Evolutionary conservation across 2,888 invertebrate genomes (phyloP).

Genomic region (Eledona agricola): DNA sequence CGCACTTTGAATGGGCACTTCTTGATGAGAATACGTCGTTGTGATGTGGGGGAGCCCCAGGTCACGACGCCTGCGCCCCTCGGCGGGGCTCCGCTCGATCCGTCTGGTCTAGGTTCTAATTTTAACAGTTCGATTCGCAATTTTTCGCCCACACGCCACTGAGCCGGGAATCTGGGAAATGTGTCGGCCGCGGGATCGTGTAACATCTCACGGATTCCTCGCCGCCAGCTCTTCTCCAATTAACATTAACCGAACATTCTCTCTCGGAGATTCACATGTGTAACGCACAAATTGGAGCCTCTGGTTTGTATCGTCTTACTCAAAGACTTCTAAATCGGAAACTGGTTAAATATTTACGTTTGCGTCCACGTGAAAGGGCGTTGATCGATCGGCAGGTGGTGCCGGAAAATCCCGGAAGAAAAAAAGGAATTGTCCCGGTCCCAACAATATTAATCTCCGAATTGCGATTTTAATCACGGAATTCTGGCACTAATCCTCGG

Average conservation of each 20-base stretch:
- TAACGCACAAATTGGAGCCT: slow-evolving; percentile 6
- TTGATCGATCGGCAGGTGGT: no score
- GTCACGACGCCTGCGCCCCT: slow-evolving; percentile 23
- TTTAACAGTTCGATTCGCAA: slow-evolving; percentile 22
- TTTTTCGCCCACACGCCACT: slow-evolving; percentile 9
- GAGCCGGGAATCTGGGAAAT: slow-evolving; percentile 13
- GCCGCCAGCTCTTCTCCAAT: slow-evolving; percentile 7
- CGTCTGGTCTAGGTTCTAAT: slow-evolving; percentile 20
- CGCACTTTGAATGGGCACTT: slow-evolving; percentile 27
- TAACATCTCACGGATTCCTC: slow-evolving; percentile 16
- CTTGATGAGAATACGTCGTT: slow-evolving; percentile 27
- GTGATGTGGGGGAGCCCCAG: slow-evolving; percentile 16
- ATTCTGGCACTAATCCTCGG: no score
- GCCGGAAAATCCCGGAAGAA: no score
- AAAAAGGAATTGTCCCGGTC: no score
- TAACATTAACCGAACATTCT: slow-evolving; percentile 3
- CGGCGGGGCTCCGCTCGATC: slow-evolving; percentile 21
- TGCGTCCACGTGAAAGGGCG: no score
- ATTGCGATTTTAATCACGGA: no score
- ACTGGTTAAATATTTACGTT: slow-evolving; percentile 30
- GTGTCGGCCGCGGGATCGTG: slow-evolving; percentile 14
- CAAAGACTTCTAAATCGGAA: slow-evolving; percentile 25
- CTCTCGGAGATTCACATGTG: slow-evolving; percentile 7
- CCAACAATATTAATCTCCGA: no score
- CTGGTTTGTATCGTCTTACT: slow-evolving; percentile 24